Evolutionary conservation across 2,797 vertebrate species (phyloP).

Genomic region (Leuciscus waleckii): DNA sequence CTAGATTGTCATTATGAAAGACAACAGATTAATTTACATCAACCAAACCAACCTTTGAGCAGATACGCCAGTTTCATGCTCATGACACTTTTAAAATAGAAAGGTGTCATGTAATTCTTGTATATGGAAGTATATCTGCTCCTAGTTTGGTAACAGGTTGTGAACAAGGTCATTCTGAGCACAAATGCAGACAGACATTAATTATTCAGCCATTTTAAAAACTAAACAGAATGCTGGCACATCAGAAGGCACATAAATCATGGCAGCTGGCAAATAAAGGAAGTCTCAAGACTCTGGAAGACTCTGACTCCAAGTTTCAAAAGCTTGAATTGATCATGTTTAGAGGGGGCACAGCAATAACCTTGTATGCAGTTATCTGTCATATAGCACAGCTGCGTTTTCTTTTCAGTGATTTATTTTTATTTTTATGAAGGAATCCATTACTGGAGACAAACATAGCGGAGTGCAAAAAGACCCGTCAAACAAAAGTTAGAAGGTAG

Average conservation of each 20-base stretch:
- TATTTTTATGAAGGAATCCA: neutral
- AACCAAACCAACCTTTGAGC: neutral
- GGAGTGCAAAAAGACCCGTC: neutral
- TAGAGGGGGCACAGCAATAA: neutral
- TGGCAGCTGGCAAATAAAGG: conserved; percentile 2
- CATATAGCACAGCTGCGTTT: neutral
- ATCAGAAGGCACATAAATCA: neutral
- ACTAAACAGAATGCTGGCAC: neutral
- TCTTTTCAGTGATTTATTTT: too few species aligned
- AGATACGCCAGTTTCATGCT: neutral
- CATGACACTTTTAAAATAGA: neutral
- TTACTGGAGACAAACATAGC: neutral
- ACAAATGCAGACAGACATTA: neutral
- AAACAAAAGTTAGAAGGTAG: neutral
- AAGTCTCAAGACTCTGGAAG: neutral
- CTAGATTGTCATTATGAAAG: neutral
- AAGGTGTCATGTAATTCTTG: neutral
- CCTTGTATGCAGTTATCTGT: too few species aligned
- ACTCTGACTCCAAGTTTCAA: neutral
- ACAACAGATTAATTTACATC: neutral
- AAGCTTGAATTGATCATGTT: neutral
- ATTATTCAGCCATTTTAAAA: neutral
- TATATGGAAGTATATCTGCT: neutral
- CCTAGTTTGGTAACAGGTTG: neutral
- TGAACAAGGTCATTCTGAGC: neutral